Percentiles rank a stretch among this genome's conserved stretches.
phyloP scores from a whole-genome alignment of 2,113 vertebrate genomes.

The Cromileptes altivelis region DNA sequence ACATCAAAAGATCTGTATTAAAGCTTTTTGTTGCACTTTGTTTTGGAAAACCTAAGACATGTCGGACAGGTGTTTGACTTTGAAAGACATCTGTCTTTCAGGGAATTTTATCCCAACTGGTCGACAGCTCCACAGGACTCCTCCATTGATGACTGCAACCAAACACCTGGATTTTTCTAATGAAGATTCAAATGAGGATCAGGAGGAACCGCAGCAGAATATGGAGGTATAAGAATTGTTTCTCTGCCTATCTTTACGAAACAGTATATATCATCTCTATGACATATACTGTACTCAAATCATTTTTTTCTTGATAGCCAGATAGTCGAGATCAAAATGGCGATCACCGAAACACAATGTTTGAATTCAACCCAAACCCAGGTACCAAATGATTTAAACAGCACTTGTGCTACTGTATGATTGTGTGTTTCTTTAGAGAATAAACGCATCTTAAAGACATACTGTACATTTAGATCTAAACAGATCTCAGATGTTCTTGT shows the following conservation, averaged over 20 bases:
- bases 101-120: constrained; percentile 39
- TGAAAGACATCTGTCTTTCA: fast-evolving
- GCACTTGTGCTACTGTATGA: too few relatives aligned
- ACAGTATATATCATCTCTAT: too few relatives aligned
- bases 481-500: neutral
- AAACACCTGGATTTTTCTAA: constrained; percentile 22
- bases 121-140: constrained; percentile 61
- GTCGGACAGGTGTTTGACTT: neutral
- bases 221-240: neutral
- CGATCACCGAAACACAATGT: fast-evolving
- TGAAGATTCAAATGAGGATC: neutral
- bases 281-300: too few relatives aligned
- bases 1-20: too few relatives aligned
- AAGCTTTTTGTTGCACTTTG: too few relatives aligned
- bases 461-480: neutral
- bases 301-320: constrained; percentile 10
- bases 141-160: neutral
- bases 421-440: too few relatives aligned
- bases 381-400: neutral
- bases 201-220: neutral
- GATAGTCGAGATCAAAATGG: too few relatives aligned
- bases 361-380: neutral
- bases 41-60: neutral
- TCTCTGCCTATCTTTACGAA: fast-evolving
- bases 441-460: too few relatives aligned